Percentiles rank a stretch among this genome's conserved stretches.
phyloP scores from a whole-genome alignment of 2,888 invertebrate species.

The Pseudococcus viburni region DNA sequence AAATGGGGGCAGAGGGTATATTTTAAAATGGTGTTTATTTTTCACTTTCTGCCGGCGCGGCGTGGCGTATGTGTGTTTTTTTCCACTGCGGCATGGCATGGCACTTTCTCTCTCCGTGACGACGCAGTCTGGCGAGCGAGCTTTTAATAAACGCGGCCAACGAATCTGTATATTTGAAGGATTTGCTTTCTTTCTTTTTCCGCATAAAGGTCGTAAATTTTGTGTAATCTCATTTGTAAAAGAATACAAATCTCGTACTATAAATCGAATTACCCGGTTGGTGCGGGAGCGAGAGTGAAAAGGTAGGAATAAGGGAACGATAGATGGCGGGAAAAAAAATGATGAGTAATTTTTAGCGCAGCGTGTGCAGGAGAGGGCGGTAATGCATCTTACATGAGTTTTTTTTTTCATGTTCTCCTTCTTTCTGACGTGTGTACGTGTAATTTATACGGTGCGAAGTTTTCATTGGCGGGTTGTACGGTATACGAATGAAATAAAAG shows the following conservation, averaged over 20 bases:
- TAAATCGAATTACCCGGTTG: constrained; percentile 26
- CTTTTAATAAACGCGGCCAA: constrained; percentile 46
- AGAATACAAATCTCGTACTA: constrained; percentile 19
- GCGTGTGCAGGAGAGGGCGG: neutral
- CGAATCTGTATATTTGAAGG: constrained; percentile 43
- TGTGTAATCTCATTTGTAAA: constrained; percentile 33
- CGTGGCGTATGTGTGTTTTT: neutral
- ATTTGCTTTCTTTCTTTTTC: constrained; percentile 12
- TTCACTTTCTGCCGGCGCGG: neutral
- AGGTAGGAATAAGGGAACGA: neutral
- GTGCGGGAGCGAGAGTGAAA: neutral
- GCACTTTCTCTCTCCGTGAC: neutral
- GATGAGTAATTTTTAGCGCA: constrained; percentile 22
- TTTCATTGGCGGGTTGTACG: neutral
- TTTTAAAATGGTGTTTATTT: constrained; percentile 57
- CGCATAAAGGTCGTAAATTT: constrained; percentile 32
- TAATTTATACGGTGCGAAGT: constrained; percentile 31
- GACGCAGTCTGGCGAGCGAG: constrained; percentile 24
- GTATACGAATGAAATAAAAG: constrained; percentile 45
- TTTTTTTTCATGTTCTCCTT: neutral
- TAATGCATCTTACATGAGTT: constrained; percentile 44
- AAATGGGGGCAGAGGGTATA: constrained; percentile 38
- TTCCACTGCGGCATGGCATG: neutral
- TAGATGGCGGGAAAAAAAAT: constrained; percentile 24
- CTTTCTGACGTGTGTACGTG: neutral